A percentile compares a stretch with the other conserved stretches of the same genome.
phyloP scores from a whole-genome alignment of 1,140 invertebrate genomes.

The Stegodyphus dumicola region DNA sequence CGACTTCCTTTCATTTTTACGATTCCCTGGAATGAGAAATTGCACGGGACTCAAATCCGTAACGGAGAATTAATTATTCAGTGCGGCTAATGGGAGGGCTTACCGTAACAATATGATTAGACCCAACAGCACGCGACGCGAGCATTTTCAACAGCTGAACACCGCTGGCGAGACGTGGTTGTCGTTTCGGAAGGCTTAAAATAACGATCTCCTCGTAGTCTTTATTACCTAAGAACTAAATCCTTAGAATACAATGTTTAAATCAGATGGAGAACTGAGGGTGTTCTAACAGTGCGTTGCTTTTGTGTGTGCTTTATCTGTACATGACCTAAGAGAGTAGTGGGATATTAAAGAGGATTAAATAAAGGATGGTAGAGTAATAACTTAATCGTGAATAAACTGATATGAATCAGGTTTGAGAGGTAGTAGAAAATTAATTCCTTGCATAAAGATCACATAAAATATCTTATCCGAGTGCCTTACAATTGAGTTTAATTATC shows the following conservation, averaged over 20 bases:
- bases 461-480: too few species aligned
- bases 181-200: slow-evolving; percentile 26
- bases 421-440: too few species aligned
- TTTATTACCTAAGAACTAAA: slow-evolving; percentile 37
- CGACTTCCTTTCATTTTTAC: neutral
- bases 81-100: slow-evolving; percentile 36
- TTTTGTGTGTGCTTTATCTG: too few species aligned
- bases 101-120: slow-evolving; percentile 51
- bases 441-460: too few species aligned
- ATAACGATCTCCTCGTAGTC: slow-evolving; percentile 36
- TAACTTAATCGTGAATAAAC: too few species aligned
- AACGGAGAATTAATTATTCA: slow-evolving; percentile 48
- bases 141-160: slow-evolving; percentile 20
- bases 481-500: too few species aligned
- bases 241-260: neutral
- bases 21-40: neutral
- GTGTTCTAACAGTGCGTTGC: too few species aligned
- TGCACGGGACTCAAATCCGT: slow-evolving; percentile 1
- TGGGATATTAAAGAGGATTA: too few species aligned
- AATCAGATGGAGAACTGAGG: too few species aligned
- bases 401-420: too few species aligned
- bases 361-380: too few species aligned
- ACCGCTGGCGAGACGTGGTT: neutral
- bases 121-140: slow-evolving; percentile 20
- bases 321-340: too few species aligned